Conservation (phyloP, 2,888 invertebrate species). For the Lucinisca nassula region DNA sequence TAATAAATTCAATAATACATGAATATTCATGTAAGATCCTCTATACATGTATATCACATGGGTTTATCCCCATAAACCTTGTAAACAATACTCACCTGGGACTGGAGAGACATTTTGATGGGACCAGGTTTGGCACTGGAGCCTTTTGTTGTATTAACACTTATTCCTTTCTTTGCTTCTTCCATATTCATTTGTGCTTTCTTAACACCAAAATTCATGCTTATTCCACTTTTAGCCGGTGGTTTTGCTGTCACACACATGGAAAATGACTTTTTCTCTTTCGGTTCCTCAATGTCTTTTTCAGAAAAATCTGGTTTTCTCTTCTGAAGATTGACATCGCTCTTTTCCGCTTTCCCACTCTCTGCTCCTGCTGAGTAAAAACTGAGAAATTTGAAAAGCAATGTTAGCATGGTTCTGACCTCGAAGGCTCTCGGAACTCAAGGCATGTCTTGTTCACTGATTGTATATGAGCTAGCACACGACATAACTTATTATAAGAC, state of each 20-base stretch:
- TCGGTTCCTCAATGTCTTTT: slow-evolving; percentile 1
- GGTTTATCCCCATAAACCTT: no score
- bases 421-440: no score
- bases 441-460: no score
- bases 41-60: not conserved
- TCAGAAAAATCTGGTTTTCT: slow-evolving; percentile 63
- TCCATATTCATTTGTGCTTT: not conserved
- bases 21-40: not conserved
- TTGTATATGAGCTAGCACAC: no score
- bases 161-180: not conserved
- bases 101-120: slow-evolving; percentile 69
- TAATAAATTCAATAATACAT: no score
- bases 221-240: slow-evolving; percentile 39
- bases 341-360: not conserved
- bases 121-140: slow-evolving; percentile 38
- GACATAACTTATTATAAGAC: no score
- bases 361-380: slow-evolving; percentile 65
- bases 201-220: slow-evolving; percentile 54
- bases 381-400: slow-evolving; percentile 69
- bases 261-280: slow-evolving; percentile 53
- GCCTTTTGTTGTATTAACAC: not conserved
- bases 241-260: slow-evolving; percentile 27
- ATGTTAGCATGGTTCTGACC: not conserved
- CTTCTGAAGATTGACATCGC: slow-evolving; percentile 71
- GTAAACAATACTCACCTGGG: slow-evolving; percentile 67